Conservation (phyloP, 2,888 invertebrate species). For the Andrena chrysosceles region DNA sequence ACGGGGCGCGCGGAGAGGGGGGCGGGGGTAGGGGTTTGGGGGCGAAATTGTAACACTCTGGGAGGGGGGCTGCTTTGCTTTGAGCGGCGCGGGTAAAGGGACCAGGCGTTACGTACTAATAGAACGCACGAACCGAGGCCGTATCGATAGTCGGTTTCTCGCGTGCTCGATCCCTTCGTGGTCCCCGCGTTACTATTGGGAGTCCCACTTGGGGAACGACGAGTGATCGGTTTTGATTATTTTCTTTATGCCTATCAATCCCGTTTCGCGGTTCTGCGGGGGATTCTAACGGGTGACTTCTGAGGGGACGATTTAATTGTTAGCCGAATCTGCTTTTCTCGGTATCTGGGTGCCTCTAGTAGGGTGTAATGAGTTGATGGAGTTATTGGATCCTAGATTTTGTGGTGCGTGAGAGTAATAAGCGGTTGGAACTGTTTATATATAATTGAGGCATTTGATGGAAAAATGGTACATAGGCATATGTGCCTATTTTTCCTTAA, state of each 20-base stretch:
- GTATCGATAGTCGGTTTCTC: conserved; percentile 35
- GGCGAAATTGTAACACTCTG: conserved; percentile 81
- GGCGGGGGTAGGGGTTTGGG: conserved; percentile 51
- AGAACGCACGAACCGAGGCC: conserved; percentile 43
- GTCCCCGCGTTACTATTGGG: neutral
- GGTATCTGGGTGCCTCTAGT: too few relatives aligned
- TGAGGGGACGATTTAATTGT: too few relatives aligned
- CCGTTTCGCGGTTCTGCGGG: too few relatives aligned
- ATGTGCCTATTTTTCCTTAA: too few relatives aligned
- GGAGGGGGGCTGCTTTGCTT: conserved; percentile 80
- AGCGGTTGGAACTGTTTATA: neutral
- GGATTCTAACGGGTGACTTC: too few relatives aligned
- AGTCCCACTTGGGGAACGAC: neutral
- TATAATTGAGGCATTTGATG: too few relatives aligned
- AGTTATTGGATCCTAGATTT: neutral
- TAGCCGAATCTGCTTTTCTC: too few relatives aligned
- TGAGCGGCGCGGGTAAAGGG: conserved; percentile 71
- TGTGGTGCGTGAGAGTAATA: neutral
- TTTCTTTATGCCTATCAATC: too few relatives aligned
- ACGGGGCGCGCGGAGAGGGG: neutral
- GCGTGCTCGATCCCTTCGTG: conserved; percentile 7
- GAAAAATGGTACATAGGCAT: too few relatives aligned
- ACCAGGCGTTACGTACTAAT: conserved; percentile 63
- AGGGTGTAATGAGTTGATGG: too few relatives aligned
- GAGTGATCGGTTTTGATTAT: neutral